Evolutionary conservation across 1,140 invertebrate species (phyloP).

Genomic region (Lepidurus apus): DNA sequence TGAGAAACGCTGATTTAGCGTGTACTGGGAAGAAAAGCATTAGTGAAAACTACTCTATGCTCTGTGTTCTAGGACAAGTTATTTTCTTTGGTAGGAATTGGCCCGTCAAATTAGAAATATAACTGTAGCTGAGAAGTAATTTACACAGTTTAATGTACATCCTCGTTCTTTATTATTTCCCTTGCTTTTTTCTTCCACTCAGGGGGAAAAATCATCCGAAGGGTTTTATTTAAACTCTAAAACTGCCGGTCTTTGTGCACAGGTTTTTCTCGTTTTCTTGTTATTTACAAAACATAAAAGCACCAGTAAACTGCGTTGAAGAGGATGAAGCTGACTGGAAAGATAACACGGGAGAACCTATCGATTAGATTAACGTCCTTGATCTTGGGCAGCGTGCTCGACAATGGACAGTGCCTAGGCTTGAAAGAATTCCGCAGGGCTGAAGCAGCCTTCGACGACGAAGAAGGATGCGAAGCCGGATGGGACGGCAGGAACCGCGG

Average conservation of each 20-base stretch:
- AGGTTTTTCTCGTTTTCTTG: neutral
- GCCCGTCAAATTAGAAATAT: too few relatives aligned
- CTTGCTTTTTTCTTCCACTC: too few relatives aligned
- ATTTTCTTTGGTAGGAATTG: too few relatives aligned
- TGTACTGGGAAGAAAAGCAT: too few relatives aligned
- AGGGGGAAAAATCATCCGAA: too few relatives aligned
- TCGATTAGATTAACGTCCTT: constrained; percentile 97
- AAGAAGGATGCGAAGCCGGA: constrained; percentile 44
- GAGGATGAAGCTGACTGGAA: constrained; percentile 86
- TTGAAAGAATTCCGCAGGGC: constrained; percentile 30
- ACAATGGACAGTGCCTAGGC: constrained; percentile 36
- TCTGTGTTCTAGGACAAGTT: too few relatives aligned
- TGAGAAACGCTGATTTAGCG: too few relatives aligned
- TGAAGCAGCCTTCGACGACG: constrained; percentile 29
- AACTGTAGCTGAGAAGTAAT: too few relatives aligned
- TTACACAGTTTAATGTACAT: too few relatives aligned
- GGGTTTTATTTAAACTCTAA: too few relatives aligned
- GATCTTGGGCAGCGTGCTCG: constrained; percentile 71
- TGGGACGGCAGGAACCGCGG: constrained; percentile 47
- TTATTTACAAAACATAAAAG: constrained; percentile 67
- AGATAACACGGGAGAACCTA: constrained; percentile 88
- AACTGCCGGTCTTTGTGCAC: neutral
- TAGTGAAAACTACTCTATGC: too few relatives aligned
- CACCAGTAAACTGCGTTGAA: constrained; percentile 94
- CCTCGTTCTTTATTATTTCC: too few relatives aligned